A percentile compares a stretch with the other conserved stretches of the same genome.
These are phyloP conservation scores for Platerodrilus igneus DNA, from an alignment of 2,888 invertebrate genomes.

Conservation along the genomic window DNA sequence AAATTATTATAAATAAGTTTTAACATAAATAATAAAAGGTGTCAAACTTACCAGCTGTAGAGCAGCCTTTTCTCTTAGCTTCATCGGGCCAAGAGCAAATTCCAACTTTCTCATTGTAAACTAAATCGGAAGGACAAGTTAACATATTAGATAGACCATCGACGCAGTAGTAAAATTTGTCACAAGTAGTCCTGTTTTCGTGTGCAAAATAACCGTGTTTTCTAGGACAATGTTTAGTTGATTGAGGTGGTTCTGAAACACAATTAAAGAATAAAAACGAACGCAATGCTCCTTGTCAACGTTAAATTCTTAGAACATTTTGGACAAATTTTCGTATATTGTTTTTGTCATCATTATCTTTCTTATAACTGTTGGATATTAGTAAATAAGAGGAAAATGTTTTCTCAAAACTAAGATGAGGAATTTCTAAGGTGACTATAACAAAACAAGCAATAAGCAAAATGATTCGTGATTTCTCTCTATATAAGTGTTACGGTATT, in stretches of 20 bases:
- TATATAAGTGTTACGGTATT: no score
- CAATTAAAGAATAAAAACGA: background rate
- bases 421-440: no score
- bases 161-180: conserved; percentile 84
- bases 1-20: conserved; percentile 23
- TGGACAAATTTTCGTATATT: no score
- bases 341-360: no score
- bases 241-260: conserved; percentile 65
- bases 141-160: conserved; percentile 88
- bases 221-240: conserved; percentile 70
- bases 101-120: conserved; percentile 83
- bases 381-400: no score
- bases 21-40: conserved; percentile 4
- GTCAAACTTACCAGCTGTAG: conserved; percentile 60
- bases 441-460: no score
- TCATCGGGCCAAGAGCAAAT: conserved; percentile 93
- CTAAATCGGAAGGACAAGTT: conserved; percentile 79
- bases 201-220: conserved; percentile 86
- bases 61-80: conserved; percentile 81
- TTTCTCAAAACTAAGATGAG: no score
- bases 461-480: no score
- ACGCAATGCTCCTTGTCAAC: no score
- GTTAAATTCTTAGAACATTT: no score
- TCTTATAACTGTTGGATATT: no score
- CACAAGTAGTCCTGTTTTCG: conserved; percentile 70